Evolutionary conservation across 2,888 invertebrate species (phyloP), one percentile per base, ranked within the genome.

Genomic region (Stictocephala bisonia): DNA sequence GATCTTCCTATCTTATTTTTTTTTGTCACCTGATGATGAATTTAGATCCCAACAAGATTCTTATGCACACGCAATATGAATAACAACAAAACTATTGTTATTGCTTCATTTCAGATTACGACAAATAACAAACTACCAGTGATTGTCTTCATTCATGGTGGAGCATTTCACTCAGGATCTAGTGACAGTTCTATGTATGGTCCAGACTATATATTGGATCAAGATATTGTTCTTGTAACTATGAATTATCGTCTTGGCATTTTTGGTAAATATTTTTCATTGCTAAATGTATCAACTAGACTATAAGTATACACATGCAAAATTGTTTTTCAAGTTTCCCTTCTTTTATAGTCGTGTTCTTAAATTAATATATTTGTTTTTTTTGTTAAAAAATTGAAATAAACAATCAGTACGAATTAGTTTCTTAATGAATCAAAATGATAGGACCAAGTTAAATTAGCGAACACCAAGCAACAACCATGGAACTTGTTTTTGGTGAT

Each of bases 61-160:
- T 3, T 7, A 58, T 11, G n/a, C 9, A n/a, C 40, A 40, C n/a
- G n/a, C 9, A 40, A 40, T 40, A 11, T 11, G n/a, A 9, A n/a
- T 11, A 9, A 40, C 40, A 40, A n/a, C n/a, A 40, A 40, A 40
- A 40, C 9, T 11, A 40, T 11, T 40, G 40, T 40, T 64, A 9
- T 20, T 64, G 6, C n/a, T 6, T 53, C 6, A 18, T 51, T 51
- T 18, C 64, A 64, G 64, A 24, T 64, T 11, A 13, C 26, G 1
- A 27, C 15, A 40, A 40, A 44, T 3, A 4, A 44, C 13, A 64
- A 27, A 7, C 13, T 64, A 22, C 64, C 64, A n/a, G 64, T 64
- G 13, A n/a, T 64, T 13, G 40, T 64, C 64, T 64, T 64, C 64
- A 64, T 64, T 26, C 64, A 64, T 15, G 64, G 64, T 15, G 64